These are phyloP conservation scores for Deilephila porcellus DNA, from an alignment of 2,888 invertebrate species.

Conservation along the genomic window DNA sequence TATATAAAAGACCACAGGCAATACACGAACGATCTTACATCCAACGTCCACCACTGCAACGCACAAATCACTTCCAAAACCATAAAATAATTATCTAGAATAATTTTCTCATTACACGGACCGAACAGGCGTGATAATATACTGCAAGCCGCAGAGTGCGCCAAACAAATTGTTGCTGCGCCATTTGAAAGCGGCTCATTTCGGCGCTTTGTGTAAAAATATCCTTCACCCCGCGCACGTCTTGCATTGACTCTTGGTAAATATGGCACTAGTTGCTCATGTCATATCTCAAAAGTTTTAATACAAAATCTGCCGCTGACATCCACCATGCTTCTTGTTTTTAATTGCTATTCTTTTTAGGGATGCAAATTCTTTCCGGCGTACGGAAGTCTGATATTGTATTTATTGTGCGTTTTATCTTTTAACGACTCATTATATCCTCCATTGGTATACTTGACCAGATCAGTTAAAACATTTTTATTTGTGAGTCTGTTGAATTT, in stretches of 20 bases:
- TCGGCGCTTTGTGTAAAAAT: not conserved
- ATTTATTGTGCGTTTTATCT: no score
- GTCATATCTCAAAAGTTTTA: not conserved
- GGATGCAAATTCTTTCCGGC: no score
- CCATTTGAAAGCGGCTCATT: not conserved
- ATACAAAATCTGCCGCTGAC: not conserved
- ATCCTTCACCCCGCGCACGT: not conserved
- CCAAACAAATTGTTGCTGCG: not conserved
- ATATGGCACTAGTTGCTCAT: not conserved
- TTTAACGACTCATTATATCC: no score
- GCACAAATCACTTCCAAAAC: not conserved
- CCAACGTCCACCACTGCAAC: no score
- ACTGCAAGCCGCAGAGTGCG: slow-evolving; percentile 2
- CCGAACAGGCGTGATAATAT: slow-evolving; percentile 17
- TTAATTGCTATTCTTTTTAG: not conserved
- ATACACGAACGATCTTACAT: no score
- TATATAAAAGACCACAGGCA: no score
- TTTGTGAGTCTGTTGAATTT: no score
- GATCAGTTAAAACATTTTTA: no score
- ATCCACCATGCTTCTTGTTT: not conserved
- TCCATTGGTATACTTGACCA: no score
- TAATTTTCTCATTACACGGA: not conserved
- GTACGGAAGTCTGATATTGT: no score
- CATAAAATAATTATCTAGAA: not conserved
- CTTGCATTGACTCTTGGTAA: not conserved